Percentiles rank a stretch among this genome's conserved stretches.
phyloP scores from a whole-genome alignment of 2,113 vertebrate species.

The Brienomyrus longianalis region DNA sequence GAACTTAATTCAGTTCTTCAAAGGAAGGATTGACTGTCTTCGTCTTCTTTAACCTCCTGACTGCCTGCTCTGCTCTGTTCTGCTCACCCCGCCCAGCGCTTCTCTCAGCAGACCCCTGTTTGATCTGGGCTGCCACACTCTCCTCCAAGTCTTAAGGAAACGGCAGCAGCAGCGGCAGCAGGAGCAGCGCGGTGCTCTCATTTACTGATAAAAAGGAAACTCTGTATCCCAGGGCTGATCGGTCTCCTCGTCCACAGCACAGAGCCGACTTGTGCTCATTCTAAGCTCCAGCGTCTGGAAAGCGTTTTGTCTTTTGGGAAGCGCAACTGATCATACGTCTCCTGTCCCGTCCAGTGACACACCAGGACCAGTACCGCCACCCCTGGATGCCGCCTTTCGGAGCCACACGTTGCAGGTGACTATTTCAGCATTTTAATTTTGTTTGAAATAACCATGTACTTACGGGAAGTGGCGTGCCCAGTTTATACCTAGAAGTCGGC shows the following conservation, averaged over 20 bases:
- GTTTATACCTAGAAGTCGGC: background rate
- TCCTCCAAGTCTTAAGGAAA: background rate
- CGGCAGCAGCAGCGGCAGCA: background rate
- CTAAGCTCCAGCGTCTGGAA: background rate
- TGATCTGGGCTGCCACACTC: slow-evolving; percentile 11
- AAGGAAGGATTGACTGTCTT: background rate
- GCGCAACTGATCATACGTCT: background rate
- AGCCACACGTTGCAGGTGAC: background rate
- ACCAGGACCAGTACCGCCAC: background rate
- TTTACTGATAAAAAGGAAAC: background rate
- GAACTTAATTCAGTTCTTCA: background rate
- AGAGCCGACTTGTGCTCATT: background rate
- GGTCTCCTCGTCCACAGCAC: background rate
- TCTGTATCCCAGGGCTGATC: background rate
- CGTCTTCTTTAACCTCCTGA: background rate
- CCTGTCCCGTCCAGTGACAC: background rate
- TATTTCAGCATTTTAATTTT: background rate
- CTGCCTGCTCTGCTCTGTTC: background rate
- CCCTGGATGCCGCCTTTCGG: background rate
- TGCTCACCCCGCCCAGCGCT: background rate
- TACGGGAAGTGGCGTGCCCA: background rate
- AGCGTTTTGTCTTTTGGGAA: background rate
- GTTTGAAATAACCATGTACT: background rate
- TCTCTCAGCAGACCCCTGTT: background rate
- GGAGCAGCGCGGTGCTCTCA: background rate